Evolutionary conservation across 2,888 invertebrate species (phyloP), one percentile per base, ranked within the genome.

Genomic region (Cerastoderma edule): DNA sequence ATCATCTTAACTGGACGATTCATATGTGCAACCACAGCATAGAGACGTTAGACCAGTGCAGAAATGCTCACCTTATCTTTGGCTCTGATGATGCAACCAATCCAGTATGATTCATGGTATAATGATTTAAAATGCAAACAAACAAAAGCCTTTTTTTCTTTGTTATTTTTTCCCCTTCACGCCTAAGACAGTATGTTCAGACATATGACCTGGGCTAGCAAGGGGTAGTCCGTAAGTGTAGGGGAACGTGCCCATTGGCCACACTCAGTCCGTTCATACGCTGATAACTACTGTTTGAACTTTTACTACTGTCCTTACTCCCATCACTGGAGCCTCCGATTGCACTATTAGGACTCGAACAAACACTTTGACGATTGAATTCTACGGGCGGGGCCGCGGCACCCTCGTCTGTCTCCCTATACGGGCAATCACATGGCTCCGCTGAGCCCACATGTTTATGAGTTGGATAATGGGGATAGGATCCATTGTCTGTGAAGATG

Each of bases 211-310:
- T 2, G n/a, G 30, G 83, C 80, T 87, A 89, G 84, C 89, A 89
- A 32, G 84, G 83, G 24, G 88, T 83, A 68, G 87, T 86, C 76
- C 86, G 77, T 89, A 94, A 33, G 94, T 95, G 71, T 66, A 83
- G 73, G 35, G 84, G 86, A 67, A 88, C 83, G 82, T 91, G 90
- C 63, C 91, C 91, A 75, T 91, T 91, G n/a, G 89, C 88, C 44
- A 91, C 74, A 72, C 83, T 79, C n/a, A 81, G 67, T 75, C 91
- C 91, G 72, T 91, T 91, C 75, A 88, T 85, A 67, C 84, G 88
- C 75, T 88, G 85, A 72, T 88, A 87, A 73, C 87, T 87, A 76
- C 87, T 86, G 54, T 81, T 86, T 57, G 88, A 88, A 76, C 90
- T 91, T 80, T 90, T 90, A 82, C 87, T 89, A 75, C 90, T 90